These are phyloP conservation scores for Leucophenga montana DNA, from an alignment of 2,888 invertebrate species.

Conservation along the genomic window DNA sequence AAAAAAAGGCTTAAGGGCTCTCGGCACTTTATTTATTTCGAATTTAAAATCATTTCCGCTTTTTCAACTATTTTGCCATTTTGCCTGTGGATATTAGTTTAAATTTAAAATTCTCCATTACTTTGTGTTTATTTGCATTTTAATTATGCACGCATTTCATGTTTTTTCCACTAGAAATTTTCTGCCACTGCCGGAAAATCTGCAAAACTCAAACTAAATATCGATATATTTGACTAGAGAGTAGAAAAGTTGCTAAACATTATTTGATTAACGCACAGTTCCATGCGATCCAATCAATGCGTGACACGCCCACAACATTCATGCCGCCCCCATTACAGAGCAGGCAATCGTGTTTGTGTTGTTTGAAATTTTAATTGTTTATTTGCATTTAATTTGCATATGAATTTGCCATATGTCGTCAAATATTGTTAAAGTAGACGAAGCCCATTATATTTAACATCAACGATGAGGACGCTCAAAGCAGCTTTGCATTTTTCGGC, in stretches of 20 bases:
- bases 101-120: no score
- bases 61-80: background rate
- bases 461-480: background rate
- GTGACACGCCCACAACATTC: slow-evolving; percentile 9
- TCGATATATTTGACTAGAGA: no score
- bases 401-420: slow-evolving; percentile 69
- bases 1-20: background rate
- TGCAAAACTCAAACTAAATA: no score
- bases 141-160: no score
- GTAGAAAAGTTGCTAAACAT: background rate
- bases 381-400: slow-evolving; percentile 70
- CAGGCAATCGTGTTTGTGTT: slow-evolving; percentile 11
- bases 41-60: background rate
- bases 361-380: slow-evolving; percentile 64
- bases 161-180: no score
- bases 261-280: background rate
- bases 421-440: no score
- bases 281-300: slow-evolving; percentile 4
- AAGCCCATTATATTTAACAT: no score
- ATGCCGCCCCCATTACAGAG: background rate
- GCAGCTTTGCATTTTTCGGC: background rate
- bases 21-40: background rate
- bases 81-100: background rate
- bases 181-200: no score
- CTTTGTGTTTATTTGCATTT: no score